phyloP scores from a whole-genome alignment of 2,113 vertebrate species.

The Coptodon rendalli region DNA sequence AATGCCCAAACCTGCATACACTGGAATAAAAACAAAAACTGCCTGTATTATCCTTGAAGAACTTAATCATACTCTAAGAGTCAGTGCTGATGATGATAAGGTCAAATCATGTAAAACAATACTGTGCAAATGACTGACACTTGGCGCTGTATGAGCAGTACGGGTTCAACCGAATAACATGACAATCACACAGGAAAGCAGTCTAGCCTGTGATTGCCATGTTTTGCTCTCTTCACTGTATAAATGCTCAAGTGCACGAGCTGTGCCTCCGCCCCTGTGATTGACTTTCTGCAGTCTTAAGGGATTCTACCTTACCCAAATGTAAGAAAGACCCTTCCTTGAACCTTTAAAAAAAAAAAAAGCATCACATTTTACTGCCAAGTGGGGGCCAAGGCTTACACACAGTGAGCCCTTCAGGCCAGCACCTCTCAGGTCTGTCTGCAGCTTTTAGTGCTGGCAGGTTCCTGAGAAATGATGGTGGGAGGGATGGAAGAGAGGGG shows the following conservation, averaged over 20 bases:
- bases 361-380: constrained; percentile 60
- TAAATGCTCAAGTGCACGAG: constrained; percentile 8
- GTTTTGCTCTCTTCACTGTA: neutral
- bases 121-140: neutral
- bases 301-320: constrained; percentile 13
- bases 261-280: neutral
- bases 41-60: neutral
- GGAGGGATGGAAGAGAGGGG: constrained; percentile 36
- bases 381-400: constrained; percentile 20
- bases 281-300: constrained; percentile 45
- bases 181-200: neutral
- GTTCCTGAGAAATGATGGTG: constrained; percentile 48
- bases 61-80: neutral
- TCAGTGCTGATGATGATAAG: neutral
- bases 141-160: neutral
- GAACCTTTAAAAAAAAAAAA: constrained; percentile 51
- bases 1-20: neutral
- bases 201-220: neutral
- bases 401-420: constrained; percentile 54
- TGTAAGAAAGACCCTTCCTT: constrained; percentile 54
- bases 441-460: constrained; percentile 57
- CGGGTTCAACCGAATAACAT: neutral
- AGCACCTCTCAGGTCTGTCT: constrained; percentile 50
- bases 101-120: neutral
- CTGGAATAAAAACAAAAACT: neutral